A percentile compares a stretch with the other conserved stretches of the same genome.
phyloP scores from a whole-genome alignment of 2,797 vertebrate genomes.

The Erethizon dorsatum region DNA sequence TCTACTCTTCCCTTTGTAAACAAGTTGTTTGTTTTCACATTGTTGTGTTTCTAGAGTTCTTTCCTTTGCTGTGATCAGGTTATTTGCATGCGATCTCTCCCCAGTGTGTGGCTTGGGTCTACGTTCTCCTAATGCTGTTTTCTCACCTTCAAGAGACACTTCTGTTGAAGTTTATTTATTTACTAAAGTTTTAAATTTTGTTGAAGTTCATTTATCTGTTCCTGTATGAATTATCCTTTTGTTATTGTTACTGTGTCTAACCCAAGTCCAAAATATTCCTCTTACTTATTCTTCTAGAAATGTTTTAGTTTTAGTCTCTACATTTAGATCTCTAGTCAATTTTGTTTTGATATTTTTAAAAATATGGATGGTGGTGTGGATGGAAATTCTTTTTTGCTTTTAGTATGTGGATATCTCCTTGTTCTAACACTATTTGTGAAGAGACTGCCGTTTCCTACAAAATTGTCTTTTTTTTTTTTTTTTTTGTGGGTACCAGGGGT shows the following conservation, averaged over 20 bases:
- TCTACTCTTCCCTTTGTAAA: neutral
- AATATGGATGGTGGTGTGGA: accelerated
- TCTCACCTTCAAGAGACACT: neutral
- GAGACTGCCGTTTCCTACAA: neutral
- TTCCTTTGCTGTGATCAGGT: too few species aligned
- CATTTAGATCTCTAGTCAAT: neutral
- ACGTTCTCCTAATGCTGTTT: neutral
- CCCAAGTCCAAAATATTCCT: neutral
- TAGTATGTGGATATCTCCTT: too few species aligned
- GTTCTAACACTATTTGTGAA: neutral
- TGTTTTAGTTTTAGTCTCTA: neutral
- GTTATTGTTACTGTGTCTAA: too few species aligned
- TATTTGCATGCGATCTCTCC: neutral
- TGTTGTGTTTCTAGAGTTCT: neutral
- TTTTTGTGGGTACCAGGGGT: too few species aligned
- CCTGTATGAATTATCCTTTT: accelerated
- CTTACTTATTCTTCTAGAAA: neutral
- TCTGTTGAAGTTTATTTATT: neutral
- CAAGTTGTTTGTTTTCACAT: neutral
- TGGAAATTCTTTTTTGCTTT: neutral
- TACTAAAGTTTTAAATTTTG: neutral
- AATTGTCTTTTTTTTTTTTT: neutral
- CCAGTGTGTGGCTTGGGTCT: neutral
- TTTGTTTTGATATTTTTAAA: neutral
- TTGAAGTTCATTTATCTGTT: neutral